Evolutionary conservation across 1,140 invertebrate genomes (phyloP).

Genomic region (Drosophila pseudoananassae): DNA sequence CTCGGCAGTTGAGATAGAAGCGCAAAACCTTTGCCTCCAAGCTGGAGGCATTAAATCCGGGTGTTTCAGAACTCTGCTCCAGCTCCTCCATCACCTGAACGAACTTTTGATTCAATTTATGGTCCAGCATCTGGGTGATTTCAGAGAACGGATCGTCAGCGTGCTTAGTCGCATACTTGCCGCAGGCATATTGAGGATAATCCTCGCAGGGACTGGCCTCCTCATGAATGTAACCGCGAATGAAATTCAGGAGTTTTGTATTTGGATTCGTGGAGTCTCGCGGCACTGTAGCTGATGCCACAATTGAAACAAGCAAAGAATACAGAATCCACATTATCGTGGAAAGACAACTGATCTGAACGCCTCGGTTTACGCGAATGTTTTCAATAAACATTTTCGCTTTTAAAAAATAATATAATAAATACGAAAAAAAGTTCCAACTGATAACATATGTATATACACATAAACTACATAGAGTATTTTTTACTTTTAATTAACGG

Average conservation of each 20-base stretch:
- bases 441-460: conserved; percentile 9
- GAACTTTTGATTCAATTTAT: conserved; percentile 54
- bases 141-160: conserved; percentile 40
- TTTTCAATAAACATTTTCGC: neutral
- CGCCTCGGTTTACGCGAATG: neutral
- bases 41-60: conserved; percentile 1
- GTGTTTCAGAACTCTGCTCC: neutral
- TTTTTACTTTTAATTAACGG: neutral
- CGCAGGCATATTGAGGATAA: conserved; percentile 70
- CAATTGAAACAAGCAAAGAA: conserved; percentile 1
- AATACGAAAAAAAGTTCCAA: neutral
- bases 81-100: conserved; percentile 28
- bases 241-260: conserved; percentile 20
- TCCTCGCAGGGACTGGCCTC: conserved; percentile 52
- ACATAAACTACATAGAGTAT: neutral
- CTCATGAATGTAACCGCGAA: conserved; percentile 56
- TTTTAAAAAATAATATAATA: neutral
- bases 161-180: conserved; percentile 56
- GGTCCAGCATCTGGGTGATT: conserved; percentile 56
- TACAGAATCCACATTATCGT: conserved; percentile 21
- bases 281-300: neutral
- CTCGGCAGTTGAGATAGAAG: conserved; percentile 42
- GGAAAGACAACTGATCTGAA: conserved; percentile 12
- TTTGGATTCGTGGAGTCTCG: conserved; percentile 11
- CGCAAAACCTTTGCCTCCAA: conserved; percentile 41